These are phyloP conservation scores for Panthera leo DNA, from an alignment of 2,113 vertebrate genomes.

Conservation along the genomic window DNA sequence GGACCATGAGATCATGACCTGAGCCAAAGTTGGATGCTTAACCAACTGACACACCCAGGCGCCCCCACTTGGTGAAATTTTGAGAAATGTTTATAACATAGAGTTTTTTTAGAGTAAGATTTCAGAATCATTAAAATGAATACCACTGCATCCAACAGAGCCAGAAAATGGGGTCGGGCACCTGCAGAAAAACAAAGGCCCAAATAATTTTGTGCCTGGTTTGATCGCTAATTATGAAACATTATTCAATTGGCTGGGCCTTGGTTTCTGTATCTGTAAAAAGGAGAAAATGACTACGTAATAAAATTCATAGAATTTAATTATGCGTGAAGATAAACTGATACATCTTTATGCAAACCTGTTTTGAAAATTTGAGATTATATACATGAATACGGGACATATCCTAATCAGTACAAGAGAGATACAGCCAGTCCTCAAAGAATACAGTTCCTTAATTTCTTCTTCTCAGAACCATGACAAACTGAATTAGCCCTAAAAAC, in stretches of 20 bases:
- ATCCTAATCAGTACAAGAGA: not conserved
- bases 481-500: not conserved
- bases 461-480: not conserved
- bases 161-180: not conserved
- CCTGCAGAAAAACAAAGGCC: not conserved
- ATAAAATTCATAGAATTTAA: conserved; percentile 24
- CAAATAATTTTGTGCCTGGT: not conserved
- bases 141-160: not conserved
- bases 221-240: not conserved
- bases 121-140: not conserved
- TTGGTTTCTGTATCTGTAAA: not conserved
- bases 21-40: too few relatives aligned
- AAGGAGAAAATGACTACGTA: not conserved
- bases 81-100: not conserved
- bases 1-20: too few relatives aligned
- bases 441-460: not conserved
- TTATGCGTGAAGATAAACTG: not conserved
- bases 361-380: not conserved
- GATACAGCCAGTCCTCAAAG: not conserved
- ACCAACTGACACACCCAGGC: too few relatives aligned
- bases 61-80: not conserved
- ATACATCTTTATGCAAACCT: not conserved
- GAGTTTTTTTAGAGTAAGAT: not conserved
- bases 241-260: not conserved
- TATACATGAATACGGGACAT: not conserved